These are phyloP conservation scores for Pseudococcus longispinus DNA, from an alignment of 2,888 invertebrate genomes.

Conservation along the genomic window DNA sequence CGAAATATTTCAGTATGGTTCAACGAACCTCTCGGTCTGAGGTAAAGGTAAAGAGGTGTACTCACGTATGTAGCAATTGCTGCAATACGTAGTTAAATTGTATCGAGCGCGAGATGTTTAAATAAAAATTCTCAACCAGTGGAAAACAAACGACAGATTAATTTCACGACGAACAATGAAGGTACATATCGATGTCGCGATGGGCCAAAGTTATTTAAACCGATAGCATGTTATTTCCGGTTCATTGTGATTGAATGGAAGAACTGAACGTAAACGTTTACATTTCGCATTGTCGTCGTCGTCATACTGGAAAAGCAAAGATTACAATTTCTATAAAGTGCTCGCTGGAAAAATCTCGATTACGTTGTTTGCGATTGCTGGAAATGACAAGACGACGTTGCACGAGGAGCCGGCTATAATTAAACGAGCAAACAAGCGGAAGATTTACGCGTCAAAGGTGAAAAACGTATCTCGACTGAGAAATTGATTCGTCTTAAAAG, in stretches of 20 bases:
- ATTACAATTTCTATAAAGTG: neutral
- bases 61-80: neutral
- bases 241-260: slow-evolving; percentile 2
- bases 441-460: slow-evolving; percentile 24
- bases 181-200: neutral
- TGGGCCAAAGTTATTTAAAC: slow-evolving; percentile 27
- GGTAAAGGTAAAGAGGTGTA: neutral
- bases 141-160: slow-evolving; percentile 21
- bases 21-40: neutral
- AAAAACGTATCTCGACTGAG: neutral
- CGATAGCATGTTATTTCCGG: slow-evolving; percentile 15
- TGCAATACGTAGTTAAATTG: neutral
- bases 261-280: neutral
- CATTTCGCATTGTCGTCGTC: neutral
- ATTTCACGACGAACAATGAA: slow-evolving; percentile 1
- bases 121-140: neutral
- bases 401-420: neutral
- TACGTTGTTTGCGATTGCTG: neutral
- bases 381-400: neutral
- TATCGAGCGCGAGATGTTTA: neutral
- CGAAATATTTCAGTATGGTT: neutral
- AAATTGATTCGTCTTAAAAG: slow-evolving; percentile 11
- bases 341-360: neutral
- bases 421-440: slow-evolving; percentile 24
- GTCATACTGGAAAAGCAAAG: neutral